Conservation (phyloP, 2,113 vertebrate species). For the Chaetura pelagica region DNA sequence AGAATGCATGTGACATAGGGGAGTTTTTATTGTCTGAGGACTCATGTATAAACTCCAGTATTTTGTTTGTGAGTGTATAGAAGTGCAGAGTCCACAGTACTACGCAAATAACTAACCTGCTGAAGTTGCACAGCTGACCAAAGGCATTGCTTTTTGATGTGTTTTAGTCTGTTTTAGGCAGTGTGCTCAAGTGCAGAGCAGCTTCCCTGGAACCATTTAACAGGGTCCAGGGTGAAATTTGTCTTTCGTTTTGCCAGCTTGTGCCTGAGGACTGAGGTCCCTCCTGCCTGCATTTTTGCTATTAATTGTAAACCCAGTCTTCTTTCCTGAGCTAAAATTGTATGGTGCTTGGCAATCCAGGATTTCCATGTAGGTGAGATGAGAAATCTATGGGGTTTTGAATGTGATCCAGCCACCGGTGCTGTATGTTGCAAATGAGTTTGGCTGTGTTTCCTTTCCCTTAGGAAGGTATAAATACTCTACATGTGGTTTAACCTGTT, state of each 20-base stretch:
- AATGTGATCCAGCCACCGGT: background rate
- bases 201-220: background rate
- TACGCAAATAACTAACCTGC: background rate
- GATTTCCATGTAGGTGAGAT: background rate
- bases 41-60: background rate
- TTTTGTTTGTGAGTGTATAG: background rate
- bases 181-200: background rate
- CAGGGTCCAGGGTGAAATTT: background rate
- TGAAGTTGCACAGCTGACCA: background rate
- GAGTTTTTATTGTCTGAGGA: background rate
- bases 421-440: background rate
- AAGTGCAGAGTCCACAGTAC: background rate
- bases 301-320: rapidly evolving
- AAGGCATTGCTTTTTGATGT: background rate
- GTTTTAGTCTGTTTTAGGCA: background rate
- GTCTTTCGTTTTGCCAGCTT: background rate
- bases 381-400: background rate
- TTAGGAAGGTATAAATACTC: background rate
- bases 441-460: background rate
- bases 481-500: background rate
- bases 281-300: background rate
- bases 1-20: background rate
- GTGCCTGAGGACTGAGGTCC: background rate
- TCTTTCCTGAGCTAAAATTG: background rate
- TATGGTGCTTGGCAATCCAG: rapidly evolving